Conservation (phyloP, 1,140 invertebrate species). For the Delia radicum region DNA sequence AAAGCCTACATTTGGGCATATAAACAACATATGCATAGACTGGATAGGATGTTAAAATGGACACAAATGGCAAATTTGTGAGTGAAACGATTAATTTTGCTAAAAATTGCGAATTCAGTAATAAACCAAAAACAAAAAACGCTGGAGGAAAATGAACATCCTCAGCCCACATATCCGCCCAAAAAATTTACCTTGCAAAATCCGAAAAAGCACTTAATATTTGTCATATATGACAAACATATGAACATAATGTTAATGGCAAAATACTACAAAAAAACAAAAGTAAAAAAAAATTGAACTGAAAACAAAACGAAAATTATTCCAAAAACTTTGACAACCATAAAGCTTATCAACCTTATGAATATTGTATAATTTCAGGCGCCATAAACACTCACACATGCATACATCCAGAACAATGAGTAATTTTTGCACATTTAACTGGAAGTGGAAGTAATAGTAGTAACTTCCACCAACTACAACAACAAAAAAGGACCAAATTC, state of each 20-base stretch:
- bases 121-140: background rate
- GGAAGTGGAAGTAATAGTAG: background rate
- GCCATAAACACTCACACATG: too few species aligned
- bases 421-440: background rate
- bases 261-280: too few species aligned
- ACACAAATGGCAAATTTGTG: background rate
- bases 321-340: background rate
- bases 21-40: background rate
- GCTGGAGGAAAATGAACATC: background rate
- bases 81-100: background rate
- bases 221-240: background rate
- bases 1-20: background rate
- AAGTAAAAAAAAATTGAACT: too few species aligned
- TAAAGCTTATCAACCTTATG: slow-evolving; percentile 1
- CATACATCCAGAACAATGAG: background rate
- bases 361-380: background rate
- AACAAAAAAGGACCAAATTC: too few species aligned
- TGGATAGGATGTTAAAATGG: background rate
- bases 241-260: background rate
- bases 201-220: background rate
- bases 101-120: background rate
- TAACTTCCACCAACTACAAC: too few species aligned
- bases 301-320: background rate
- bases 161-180: background rate
- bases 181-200: background rate